Conservation (phyloP, 2,113 vertebrate genomes). For the Panthera tigris region DNA sequence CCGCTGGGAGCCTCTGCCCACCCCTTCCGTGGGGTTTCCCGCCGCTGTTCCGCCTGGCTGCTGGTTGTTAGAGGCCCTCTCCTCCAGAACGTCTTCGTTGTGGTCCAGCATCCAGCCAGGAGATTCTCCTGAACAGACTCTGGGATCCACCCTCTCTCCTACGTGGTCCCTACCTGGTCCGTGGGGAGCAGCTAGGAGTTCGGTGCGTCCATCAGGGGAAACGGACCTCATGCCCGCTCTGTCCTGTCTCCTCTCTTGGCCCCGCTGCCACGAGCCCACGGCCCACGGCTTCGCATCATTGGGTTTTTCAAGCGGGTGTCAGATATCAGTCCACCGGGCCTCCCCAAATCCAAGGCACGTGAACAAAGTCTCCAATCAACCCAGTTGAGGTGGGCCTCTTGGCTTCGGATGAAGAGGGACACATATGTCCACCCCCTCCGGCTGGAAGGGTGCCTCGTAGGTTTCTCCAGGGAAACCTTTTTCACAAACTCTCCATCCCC, state of each 20-base stretch:
- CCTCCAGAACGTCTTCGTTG: background rate
- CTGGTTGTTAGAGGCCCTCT: background rate
- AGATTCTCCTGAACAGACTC: too few species aligned
- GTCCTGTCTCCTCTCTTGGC: background rate
- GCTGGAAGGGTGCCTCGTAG: fast-evolving
- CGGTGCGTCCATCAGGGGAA: fast-evolving
- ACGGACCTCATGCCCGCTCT: fast-evolving
- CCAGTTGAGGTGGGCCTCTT: fast-evolving
- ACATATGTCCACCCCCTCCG: fast-evolving
- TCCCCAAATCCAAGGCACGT: background rate
- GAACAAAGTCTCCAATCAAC: fast-evolving
- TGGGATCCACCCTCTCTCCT: background rate
- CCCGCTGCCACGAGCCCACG: fast-evolving
- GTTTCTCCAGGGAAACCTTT: background rate
- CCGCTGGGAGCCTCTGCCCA: background rate
- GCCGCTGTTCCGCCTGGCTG: background rate
- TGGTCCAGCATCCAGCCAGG: background rate
- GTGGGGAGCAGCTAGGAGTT: fast-evolving
- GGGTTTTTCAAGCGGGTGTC: background rate
- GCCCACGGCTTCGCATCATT: fast-evolving
- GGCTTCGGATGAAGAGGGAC: background rate
- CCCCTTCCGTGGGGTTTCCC: background rate
- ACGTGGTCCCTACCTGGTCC: background rate
- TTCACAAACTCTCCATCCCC: background rate
- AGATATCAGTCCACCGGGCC: too few species aligned